phyloP scores from a whole-genome alignment of 1,140 invertebrate species.

The Monochamus saltuarius region DNA sequence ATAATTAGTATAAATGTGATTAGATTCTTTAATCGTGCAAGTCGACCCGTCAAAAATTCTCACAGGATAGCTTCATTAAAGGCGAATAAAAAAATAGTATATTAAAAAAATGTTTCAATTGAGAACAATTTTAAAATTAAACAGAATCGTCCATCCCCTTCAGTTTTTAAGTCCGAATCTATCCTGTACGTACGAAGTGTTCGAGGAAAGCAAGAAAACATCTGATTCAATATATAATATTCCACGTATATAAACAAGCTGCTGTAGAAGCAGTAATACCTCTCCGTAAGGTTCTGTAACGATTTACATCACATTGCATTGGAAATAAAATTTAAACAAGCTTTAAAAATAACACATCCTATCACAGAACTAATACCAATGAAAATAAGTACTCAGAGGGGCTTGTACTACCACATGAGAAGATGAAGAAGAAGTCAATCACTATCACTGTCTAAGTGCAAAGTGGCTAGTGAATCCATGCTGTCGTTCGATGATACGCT shows the following conservation, averaged over 20 bases:
- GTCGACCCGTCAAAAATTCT: not conserved
- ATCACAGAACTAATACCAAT: conserved; percentile 33
- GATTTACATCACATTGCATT: conserved; percentile 4
- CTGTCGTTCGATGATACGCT: conserved; percentile 45
- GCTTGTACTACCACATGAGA: not conserved
- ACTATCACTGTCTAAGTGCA: conserved; percentile 36
- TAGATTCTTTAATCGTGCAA: too few relatives aligned
- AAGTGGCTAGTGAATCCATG: conserved; percentile 34
- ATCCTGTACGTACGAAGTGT: too few relatives aligned
- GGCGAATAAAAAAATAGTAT: too few relatives aligned
- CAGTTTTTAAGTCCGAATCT: too few relatives aligned
- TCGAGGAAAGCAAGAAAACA: too few relatives aligned
- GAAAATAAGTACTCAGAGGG: conserved; percentile 4
- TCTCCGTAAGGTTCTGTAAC: not conserved
- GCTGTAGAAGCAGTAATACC: conserved; percentile 2
- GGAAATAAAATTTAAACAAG: conserved; percentile 12
- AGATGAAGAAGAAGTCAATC: conserved; percentile 19
- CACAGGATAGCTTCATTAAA: not conserved
- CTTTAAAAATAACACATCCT: conserved; percentile 16
- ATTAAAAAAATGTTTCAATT: too few relatives aligned
- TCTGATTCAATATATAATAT: not conserved
- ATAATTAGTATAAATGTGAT: not conserved
- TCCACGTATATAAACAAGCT: not conserved
- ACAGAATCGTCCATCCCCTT: too few relatives aligned
- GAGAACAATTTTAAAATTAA: too few relatives aligned